Evolutionary conservation across 2,888 invertebrate genomes (phyloP), one percentile per base, ranked within the genome.

Genomic region (Latrodectus elegans): DNA sequence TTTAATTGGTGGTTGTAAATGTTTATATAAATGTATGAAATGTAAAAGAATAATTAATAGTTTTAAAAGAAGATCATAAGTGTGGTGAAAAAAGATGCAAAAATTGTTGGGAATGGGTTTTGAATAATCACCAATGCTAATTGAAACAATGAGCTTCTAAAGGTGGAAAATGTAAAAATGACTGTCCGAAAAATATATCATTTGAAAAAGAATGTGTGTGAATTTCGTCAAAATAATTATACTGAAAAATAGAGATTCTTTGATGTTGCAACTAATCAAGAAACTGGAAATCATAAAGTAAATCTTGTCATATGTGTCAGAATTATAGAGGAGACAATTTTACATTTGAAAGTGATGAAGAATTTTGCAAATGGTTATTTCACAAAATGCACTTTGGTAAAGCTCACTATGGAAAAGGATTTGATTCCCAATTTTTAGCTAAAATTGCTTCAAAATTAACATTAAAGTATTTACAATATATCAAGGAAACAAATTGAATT

Each of bases 391-490:
- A 65, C n/a, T 17, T 26, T 74, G 52, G 65, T n/a, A n/a, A n/a
- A n/a, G 74, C 67, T 49, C 75, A 74, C 74, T 82, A 74, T 74
- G 82, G 67, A 52, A 82, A 79, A 71, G 71, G 49, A 38, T 6
- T 38, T 71, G 55, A 71, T 79, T 79, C 71, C 52, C 60, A 71
- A 38, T 79, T 70, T 78, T 78, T 78, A 26, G 15, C 65, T 26
- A 68, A 78, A 70, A 78, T 78, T 78, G 55, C 15, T 78, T 78
- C 1, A 55, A 70, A 78, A 78, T 26, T 53, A 55, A 68, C 12
- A 78, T 68, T 65, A 65, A 77, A 52, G 51, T 77, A 10, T 68
- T 77, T 77, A 68, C 67, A 67, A 67, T 77, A 10, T 68, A 68
- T 55, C 68, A 78, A 53, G 68, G 55, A 52, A 52, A 68, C 26